Percentiles rank a stretch among this genome's conserved stretches.
Evolutionary conservation across 2,113 vertebrate genomes (phyloP).

Genomic region (Gadus chalcogrammus): DNA sequence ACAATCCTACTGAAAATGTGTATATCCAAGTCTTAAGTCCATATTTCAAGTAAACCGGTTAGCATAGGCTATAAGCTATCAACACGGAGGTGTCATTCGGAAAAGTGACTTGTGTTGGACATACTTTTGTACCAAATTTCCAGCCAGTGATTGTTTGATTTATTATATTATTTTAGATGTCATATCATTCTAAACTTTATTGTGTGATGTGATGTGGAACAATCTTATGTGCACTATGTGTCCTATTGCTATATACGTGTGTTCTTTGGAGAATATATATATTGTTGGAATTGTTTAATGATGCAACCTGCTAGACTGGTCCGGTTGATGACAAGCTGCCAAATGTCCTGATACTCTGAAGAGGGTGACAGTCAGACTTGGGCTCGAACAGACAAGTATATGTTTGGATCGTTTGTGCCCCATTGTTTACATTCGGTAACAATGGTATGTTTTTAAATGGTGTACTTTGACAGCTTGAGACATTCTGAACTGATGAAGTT

Average conservation of each 20-base stretch:
- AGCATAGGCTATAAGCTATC: constrained; percentile 53
- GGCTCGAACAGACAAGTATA: too few species aligned
- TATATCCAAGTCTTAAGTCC: too few species aligned
- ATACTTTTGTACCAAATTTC: not conserved
- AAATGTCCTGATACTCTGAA: too few species aligned
- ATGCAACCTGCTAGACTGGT: too few species aligned
- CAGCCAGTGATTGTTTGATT: not conserved
- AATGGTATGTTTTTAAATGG: not conserved
- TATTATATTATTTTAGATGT: not conserved
- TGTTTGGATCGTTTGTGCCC: too few species aligned
- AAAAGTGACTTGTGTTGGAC: constrained; percentile 20
- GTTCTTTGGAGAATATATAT: too few species aligned
- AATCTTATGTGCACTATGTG: not conserved
- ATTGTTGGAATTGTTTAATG: too few species aligned
- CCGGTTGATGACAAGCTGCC: too few species aligned
- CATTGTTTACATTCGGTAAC: too few species aligned
- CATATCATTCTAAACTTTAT: too few species aligned
- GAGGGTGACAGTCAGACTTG: too few species aligned
- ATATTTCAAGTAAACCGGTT: constrained; percentile 18
- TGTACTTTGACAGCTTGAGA: not conserved
- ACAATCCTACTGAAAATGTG: too few species aligned
- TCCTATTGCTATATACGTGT: not conserved
- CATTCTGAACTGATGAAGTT: not conserved
- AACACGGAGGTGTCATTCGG: constrained; percentile 45
- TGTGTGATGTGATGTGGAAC: not conserved